Evolutionary conservation across 2,113 vertebrate species (phyloP).

Genomic region (Ariopsis seemanni): DNA sequence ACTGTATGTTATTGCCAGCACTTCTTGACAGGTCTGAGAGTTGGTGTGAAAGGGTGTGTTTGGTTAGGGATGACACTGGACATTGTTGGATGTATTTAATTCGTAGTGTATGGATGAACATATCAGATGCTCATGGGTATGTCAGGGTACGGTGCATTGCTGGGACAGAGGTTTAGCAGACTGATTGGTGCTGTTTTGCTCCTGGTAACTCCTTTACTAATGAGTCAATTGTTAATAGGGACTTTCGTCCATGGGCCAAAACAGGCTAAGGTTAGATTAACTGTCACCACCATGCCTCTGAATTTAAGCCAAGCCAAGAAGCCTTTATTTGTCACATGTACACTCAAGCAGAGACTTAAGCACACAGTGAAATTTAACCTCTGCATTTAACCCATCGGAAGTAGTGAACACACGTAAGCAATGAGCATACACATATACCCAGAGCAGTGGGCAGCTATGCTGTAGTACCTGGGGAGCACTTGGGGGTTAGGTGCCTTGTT

Average conservation of each 20-base stretch:
- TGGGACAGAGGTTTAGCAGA: conserved; percentile 16
- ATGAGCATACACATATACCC: no score
- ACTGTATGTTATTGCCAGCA: neutral
- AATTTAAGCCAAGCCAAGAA: no score
- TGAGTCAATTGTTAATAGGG: neutral
- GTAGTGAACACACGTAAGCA: no score
- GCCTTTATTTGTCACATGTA: no score
- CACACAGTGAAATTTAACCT: no score
- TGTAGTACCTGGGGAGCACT: no score
- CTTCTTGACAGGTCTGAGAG: neutral
- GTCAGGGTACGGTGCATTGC: neutral
- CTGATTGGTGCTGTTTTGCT: neutral
- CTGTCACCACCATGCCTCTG: neutral
- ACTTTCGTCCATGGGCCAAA: neutral
- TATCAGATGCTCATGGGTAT: conserved; percentile 37
- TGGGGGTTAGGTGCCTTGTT: no score
- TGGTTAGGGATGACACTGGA: neutral
- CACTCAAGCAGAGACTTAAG: no score
- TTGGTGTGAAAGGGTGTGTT: neutral
- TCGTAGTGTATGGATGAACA: neutral
- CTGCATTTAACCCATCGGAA: no score
- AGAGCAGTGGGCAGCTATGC: no score
- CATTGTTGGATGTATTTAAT: neutral
- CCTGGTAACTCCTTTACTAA: neutral
- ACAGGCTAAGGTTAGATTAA: neutral